A percentile compares a stretch with the other conserved stretches of the same genome.
Conservation (phyloP, 2,113 vertebrate species). For the Holacanthus passer region DNA sequence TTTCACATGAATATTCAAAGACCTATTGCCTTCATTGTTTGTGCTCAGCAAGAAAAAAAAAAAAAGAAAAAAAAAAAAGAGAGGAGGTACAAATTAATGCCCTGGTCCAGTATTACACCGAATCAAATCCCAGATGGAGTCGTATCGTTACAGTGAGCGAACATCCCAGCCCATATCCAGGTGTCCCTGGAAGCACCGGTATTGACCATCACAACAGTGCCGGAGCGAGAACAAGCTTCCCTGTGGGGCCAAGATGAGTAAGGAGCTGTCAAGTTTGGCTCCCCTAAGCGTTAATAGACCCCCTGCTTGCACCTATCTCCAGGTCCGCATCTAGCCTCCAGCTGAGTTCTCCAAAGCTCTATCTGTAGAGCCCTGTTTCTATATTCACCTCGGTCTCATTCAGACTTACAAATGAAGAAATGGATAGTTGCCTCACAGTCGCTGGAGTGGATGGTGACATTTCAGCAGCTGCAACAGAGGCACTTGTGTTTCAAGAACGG, state of each 20-base stretch:
- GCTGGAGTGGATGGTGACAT: not conserved
- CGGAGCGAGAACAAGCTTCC: conserved; percentile 73
- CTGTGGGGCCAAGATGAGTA: conserved; percentile 80
- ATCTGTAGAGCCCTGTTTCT: conserved; percentile 34
- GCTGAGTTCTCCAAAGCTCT: conserved; percentile 67
- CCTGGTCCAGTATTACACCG: conserved; percentile 20
- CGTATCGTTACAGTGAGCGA: conserved; percentile 63
- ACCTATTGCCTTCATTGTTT: conserved; percentile 42
- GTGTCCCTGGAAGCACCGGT: conserved; percentile 74
- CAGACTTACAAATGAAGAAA: conserved; percentile 13
- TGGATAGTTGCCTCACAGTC: not conserved
- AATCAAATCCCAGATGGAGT: conserved; percentile 69
- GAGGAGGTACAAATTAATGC: conserved; percentile 29
- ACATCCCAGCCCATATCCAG: conserved; percentile 65
- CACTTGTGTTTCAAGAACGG: not conserved
- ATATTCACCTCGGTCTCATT: conserved; percentile 49
- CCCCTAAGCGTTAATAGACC: conserved; percentile 80
- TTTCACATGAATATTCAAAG: conserved; percentile 60
- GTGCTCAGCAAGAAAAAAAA: conserved; percentile 52
- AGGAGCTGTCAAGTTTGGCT: conserved; percentile 77
- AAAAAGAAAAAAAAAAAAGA: not conserved
- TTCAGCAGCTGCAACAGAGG: not conserved
- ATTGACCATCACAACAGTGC: conserved; percentile 77
- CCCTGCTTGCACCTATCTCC: conserved; percentile 75
- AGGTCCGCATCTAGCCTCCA: conserved; percentile 68